Percentiles rank a stretch among this genome's conserved stretches.
Evolutionary conservation across 1,140 invertebrate species (phyloP).

Genomic region (Eupristina koningsbergeri): DNA sequence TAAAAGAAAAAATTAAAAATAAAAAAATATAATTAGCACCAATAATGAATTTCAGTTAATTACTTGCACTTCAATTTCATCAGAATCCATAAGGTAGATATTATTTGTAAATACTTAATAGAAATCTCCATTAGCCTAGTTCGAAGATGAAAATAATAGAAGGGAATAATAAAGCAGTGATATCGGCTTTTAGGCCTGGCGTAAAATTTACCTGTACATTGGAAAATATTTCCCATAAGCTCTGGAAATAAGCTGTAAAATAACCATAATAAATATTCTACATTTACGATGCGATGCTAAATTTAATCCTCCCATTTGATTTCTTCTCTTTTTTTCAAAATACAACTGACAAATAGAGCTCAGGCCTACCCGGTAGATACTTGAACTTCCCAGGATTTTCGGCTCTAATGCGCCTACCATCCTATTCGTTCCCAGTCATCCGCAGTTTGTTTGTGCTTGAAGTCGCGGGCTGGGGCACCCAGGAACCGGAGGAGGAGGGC

Average conservation of each 20-base stretch:
- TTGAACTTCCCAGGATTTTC: background rate
- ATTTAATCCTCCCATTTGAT: background rate
- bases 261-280: background rate
- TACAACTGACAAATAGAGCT: background rate
- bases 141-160: no score
- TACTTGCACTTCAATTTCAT: no score
- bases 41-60: no score
- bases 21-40: no score
- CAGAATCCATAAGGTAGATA: no score
- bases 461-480: background rate
- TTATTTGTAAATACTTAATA: no score
- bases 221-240: background rate
- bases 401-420: background rate
- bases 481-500: constrained; percentile 52
- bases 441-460: background rate
- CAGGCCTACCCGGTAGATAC: background rate
- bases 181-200: no score
- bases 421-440: constrained; percentile 15
- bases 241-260: no score
- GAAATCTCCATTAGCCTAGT: no score
- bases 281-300: no score
- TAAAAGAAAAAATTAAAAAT: no score
- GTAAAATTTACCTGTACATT: no score
- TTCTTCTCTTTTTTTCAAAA: background rate
- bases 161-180: background rate